Base-by-base conservation (phyloP, 1,140 invertebrate species). In the Papilio aristodemus region DNA sequence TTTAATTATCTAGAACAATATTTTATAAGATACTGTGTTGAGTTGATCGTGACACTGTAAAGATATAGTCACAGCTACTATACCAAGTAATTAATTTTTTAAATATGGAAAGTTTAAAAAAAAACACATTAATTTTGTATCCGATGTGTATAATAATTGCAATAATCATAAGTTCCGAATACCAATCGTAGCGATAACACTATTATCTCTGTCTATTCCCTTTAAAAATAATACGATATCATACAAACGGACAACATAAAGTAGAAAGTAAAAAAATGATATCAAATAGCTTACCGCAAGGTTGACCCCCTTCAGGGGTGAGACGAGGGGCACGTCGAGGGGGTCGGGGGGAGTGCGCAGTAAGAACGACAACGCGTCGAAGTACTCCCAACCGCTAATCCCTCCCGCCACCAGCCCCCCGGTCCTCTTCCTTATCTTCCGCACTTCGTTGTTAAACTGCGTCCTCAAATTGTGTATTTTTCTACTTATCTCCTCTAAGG, bases 401-500 rank as follows among this genome's bases (percentile, higher is more conserved):
- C 59, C 76, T 63, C 71, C 72, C 22, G 69, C 36, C 8, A 63
- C 62, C 36, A 71, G 74, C 32, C 77, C 80, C 19, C 74, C 67
- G 67, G 81, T 77, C 63, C 83, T 76, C 62, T 76, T 68, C 71
- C 84, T 86, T 66, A 91, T 85, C 73, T 91, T 91, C 67, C 89
- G 72, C 78, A 89, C 72, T 68, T 91, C 89, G 37, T 85, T 88
- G 69, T 91, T 90, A 27, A 90, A 89, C 71, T 90, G 87, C 7
- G 86, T 83, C 64, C 87, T 77, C 76, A 90, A 78, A 79, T 91
- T 90, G 75, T 90, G 87, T 54, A 89, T 74, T 71, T 91, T 91
- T 38, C 87, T 79, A 64, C 73, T 84, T 58, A 91, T 89, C 71
- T 90, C 87, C 58, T 89, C 87, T 4, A 73, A 66, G 4, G 83